A percentile compares a stretch with the other conserved stretches of the same genome.
These are phyloP conservation scores for Episyrphus balteatus DNA, from an alignment of 1,140 invertebrate genomes.

Conservation along the genomic window DNA sequence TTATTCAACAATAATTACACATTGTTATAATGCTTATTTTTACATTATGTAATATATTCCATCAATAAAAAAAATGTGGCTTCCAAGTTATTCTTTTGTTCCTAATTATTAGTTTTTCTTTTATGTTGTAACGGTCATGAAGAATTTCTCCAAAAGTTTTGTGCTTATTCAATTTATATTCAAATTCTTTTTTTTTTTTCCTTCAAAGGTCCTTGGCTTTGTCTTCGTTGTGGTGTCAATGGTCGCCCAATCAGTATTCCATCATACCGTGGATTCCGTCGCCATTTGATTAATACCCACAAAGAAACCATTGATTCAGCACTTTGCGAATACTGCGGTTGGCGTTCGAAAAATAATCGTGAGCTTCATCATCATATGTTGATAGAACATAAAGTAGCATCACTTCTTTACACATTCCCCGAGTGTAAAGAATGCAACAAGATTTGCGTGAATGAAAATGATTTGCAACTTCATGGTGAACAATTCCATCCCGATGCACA, in stretches of 20 bases:
- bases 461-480: conserved; percentile 43
- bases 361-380: conserved; percentile 70
- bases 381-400: conserved; percentile 63
- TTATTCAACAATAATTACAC: too few relatives aligned
- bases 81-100: too few relatives aligned
- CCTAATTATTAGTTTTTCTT: too few relatives aligned
- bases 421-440: conserved; percentile 67
- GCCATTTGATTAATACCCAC: conserved; percentile 71
- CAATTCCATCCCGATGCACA: conserved; percentile 35
- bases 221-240: conserved; percentile 52
- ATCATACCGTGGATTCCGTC: conserved; percentile 63
- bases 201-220: conserved; percentile 50
- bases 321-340: conserved; percentile 76
- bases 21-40: too few relatives aligned
- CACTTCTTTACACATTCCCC: conserved; percentile 54
- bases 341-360: conserved; percentile 61
- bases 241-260: conserved; percentile 56
- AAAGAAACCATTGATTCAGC: conserved; percentile 65
- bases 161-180: background rate
- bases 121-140: too few relatives aligned
- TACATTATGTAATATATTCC: too few relatives aligned
- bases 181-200: too few relatives aligned
- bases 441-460: conserved; percentile 50
- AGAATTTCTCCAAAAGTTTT: background rate
- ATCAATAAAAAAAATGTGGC: too few relatives aligned